Conservation (phyloP, 2,888 invertebrate genomes). For the Sinotaia quadrata region DNA sequence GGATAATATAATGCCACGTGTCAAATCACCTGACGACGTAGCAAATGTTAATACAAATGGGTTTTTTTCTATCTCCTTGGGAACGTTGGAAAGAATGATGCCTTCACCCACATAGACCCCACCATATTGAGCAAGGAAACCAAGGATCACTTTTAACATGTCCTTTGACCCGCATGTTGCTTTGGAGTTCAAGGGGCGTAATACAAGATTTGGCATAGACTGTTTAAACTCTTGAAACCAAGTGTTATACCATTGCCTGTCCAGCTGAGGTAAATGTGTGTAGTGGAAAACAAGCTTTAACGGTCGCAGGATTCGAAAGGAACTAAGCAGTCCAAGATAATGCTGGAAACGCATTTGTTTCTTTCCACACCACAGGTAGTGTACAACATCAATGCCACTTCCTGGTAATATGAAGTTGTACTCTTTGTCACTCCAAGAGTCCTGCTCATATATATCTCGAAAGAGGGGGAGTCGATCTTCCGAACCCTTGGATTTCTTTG, state of each 20-base stretch:
- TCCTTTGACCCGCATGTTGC: background rate
- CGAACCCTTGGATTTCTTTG: too few relatives aligned
- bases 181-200: background rate
- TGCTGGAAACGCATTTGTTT: slow-evolving; percentile 12
- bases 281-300: slow-evolving; percentile 27
- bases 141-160: background rate
- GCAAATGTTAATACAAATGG: slow-evolving; percentile 18
- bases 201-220: slow-evolving; percentile 21
- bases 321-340: slow-evolving; percentile 23
- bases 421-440: too few relatives aligned
- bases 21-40: background rate
- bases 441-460: too few relatives aligned
- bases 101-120: slow-evolving; percentile 25
- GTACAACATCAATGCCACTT: too few relatives aligned
- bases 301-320: slow-evolving; percentile 19
- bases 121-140: slow-evolving; percentile 14
- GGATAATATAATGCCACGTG: slow-evolving; percentile 11
- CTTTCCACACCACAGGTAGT: slow-evolving; percentile 29
- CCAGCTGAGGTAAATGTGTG: slow-evolving; percentile 10
- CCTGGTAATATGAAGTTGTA: too few relatives aligned
- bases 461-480: too few relatives aligned
- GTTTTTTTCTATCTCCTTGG: background rate
- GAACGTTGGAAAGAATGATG: slow-evolving; percentile 13
- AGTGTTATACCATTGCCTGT: slow-evolving; percentile 22
- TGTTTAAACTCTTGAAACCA: slow-evolving; percentile 32